Conservation (phyloP, 2,113 vertebrate genomes). For the Oreochromis aureus region DNA sequence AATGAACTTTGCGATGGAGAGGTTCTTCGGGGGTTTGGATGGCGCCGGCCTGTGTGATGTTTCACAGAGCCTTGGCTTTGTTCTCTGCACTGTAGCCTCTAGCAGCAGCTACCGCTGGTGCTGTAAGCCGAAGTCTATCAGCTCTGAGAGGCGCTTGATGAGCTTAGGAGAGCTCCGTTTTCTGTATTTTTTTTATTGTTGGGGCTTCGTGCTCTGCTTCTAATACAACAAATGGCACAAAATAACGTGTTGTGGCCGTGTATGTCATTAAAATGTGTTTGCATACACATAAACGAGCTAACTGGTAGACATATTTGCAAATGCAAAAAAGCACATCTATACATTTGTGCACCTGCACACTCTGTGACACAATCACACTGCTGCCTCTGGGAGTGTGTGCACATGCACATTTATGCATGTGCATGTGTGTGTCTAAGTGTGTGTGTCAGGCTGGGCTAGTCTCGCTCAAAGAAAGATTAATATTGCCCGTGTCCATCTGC, state of each 20-base stretch:
- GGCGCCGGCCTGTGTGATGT: conserved; percentile 19
- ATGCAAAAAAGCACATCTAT: neutral
- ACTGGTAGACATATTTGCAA: neutral
- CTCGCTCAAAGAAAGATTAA: conserved; percentile 40
- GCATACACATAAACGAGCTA: neutral
- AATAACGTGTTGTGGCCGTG: neutral
- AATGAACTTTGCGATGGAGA: conserved; percentile 28
- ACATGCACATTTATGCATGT: neutral
- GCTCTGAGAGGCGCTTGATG: conserved; percentile 20
- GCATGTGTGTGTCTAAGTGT: neutral
- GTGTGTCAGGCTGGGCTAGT: neutral
- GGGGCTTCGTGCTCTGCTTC: conserved; percentile 14
- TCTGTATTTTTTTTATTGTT: neutral
- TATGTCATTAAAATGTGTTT: neutral
- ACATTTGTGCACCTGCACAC: neutral
- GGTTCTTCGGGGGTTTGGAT: conserved; percentile 51
- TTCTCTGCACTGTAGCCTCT: conserved; percentile 23
- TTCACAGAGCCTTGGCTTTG: conserved; percentile 33
- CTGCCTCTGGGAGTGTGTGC: neutral
- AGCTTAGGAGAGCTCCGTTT: conserved; percentile 5
- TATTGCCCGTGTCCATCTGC: conserved; percentile 2
- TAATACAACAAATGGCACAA: conserved; percentile 12
- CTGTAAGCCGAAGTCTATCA: conserved; percentile 19
- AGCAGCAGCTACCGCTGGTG: neutral
- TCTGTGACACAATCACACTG: neutral